A percentile compares a stretch with the other conserved stretches of the same genome.
phyloP scores from a whole-genome alignment of 2,113 vertebrate species.

The Barbus barbus region DNA sequence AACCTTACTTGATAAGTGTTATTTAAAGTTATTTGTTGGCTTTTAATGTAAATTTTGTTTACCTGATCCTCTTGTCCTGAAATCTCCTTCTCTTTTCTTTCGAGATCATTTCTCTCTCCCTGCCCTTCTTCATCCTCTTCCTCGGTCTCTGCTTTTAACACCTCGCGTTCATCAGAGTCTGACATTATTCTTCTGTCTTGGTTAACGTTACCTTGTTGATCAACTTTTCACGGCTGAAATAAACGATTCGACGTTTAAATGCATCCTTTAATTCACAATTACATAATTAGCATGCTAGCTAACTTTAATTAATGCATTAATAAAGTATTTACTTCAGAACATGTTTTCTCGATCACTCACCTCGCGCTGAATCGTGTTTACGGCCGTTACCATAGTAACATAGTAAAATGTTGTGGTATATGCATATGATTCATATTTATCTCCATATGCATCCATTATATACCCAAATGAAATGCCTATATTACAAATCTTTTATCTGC shows the following conservation, averaged over 20 bases:
- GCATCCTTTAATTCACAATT: background rate
- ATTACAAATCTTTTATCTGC: background rate
- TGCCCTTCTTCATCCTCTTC: too few relatives aligned
- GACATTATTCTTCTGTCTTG: constrained; percentile 46
- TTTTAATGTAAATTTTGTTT: background rate
- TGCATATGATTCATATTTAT: background rate
- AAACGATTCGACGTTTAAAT: background rate
- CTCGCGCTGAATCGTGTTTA: background rate
- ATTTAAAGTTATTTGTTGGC: too few relatives aligned
- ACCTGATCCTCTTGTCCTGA: constrained; percentile 44
- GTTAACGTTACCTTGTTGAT: background rate
- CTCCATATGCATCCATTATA: background rate
- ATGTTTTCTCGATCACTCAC: background rate
- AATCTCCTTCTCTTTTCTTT: constrained; percentile 26
- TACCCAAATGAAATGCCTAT: background rate
- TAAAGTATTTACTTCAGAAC: background rate
- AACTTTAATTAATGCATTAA: background rate
- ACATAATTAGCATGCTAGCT: background rate
- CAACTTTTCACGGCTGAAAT: background rate
- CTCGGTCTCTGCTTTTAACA: constrained; percentile 51
- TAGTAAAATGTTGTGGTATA: background rate
- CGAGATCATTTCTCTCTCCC: too few relatives aligned
- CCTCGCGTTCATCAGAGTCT: constrained; percentile 43
- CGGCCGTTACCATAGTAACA: constrained; percentile 38
- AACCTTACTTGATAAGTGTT: too few relatives aligned